Conservation (phyloP, 2,888 invertebrate genomes). For the Drosophila paracracens region DNA sequence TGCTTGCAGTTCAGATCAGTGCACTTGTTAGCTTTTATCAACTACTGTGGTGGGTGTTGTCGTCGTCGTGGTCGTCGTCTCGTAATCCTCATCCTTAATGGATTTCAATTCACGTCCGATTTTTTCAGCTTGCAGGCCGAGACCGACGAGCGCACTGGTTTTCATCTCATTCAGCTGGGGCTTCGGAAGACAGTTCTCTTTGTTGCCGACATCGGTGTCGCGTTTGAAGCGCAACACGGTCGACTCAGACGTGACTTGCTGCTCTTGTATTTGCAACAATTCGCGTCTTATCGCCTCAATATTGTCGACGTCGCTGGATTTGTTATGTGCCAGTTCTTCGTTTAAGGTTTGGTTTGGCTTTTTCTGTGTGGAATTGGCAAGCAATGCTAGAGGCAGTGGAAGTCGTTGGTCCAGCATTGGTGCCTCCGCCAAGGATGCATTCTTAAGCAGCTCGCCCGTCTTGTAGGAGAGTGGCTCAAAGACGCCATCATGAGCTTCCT, state of each 20-base stretch:
- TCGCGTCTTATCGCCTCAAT: slow-evolving; percentile 82
- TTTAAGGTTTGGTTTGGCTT: slow-evolving; percentile 46
- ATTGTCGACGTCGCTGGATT: slow-evolving; percentile 51
- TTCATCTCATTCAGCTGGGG: slow-evolving; percentile 62
- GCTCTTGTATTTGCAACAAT: slow-evolving; percentile 72
- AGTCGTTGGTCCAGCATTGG: slow-evolving; percentile 62
- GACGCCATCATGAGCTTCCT: slow-evolving; percentile 69
- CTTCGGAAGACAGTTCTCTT: slow-evolving; percentile 74
- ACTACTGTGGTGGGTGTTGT: slow-evolving; percentile 3
- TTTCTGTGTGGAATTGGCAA: slow-evolving; percentile 74
- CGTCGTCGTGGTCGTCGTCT: slow-evolving; percentile 16
- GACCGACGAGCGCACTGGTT: slow-evolving; percentile 18
- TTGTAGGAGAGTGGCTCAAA: slow-evolving; percentile 83
- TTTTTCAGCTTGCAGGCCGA: slow-evolving; percentile 68
- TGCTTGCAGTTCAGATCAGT: slow-evolving; percentile 19
- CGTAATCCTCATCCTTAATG: slow-evolving; percentile 63
- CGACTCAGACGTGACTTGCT: slow-evolving; percentile 14
- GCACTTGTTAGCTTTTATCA: slow-evolving; percentile 24
- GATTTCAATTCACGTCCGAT: slow-evolving; percentile 83
- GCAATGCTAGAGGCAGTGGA: slow-evolving; percentile 81
- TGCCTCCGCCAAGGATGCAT: slow-evolving; percentile 26
- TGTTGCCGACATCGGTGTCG: slow-evolving; percentile 35
- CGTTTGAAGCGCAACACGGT: slow-evolving; percentile 66
- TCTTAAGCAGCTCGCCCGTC: slow-evolving; percentile 71
- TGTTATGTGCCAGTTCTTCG: slow-evolving; percentile 22